Conservation (phyloP, 1,140 invertebrate species). For the Aphis craccivora region DNA sequence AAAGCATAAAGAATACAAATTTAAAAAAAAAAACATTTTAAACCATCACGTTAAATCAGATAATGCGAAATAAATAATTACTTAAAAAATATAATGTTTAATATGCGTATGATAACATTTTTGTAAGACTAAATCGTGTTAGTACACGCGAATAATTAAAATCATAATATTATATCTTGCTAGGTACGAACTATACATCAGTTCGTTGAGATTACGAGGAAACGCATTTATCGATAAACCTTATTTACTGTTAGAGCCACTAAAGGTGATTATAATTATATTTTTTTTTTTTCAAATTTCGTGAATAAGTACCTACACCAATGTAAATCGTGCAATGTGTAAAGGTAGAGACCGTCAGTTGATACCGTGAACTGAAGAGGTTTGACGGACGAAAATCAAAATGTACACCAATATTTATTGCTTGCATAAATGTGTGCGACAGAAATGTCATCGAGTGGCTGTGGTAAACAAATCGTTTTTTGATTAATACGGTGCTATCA, state of each 20-base stretch:
- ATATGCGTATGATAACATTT: neutral
- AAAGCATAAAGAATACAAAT: neutral
- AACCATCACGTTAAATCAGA: neutral
- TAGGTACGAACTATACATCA: neutral
- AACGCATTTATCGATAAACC: neutral
- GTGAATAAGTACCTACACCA: neutral
- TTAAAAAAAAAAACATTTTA: neutral
- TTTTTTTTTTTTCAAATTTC: neutral
- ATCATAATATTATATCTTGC: neutral
- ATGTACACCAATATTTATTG: neutral
- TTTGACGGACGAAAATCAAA: conserved; percentile 7
- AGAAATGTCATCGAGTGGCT: conserved; percentile 6
- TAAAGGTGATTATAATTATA: neutral
- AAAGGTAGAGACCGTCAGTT: too few species aligned
- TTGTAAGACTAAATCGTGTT: neutral
- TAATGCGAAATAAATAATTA: neutral
- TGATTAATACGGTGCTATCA: conserved; percentile 8
- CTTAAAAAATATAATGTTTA: neutral
- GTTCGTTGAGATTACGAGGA: neutral
- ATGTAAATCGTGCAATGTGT: neutral
- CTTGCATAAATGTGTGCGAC: conserved; percentile 21
- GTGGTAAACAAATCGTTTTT: conserved; percentile 35
- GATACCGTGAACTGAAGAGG: neutral
- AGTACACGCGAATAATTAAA: neutral
- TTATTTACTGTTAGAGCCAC: neutral